Evolutionary conservation across 1,140 invertebrate genomes (phyloP).

Genomic region (Batillaria attramentaria): DNA sequence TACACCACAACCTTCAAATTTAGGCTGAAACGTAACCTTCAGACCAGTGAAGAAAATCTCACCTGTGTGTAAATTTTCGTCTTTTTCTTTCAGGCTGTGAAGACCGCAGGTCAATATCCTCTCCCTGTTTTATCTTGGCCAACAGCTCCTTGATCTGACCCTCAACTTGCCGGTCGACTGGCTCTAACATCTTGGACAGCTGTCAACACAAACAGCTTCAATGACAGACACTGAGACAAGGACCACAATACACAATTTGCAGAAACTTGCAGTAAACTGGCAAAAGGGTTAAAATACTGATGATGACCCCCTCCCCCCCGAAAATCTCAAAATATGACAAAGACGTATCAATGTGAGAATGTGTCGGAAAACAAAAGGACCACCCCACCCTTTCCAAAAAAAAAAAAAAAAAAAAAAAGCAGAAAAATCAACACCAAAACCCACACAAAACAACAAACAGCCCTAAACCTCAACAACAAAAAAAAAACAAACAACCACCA

Average conservation of each 20-base stretch:
- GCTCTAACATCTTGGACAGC: conserved; percentile 81
- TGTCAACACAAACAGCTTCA: conserved; percentile 64
- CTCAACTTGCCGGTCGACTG: conserved; percentile 78
- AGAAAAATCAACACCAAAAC: too few relatives aligned
- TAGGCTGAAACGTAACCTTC: neutral
- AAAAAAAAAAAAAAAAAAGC: too few relatives aligned
- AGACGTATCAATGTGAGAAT: neutral
- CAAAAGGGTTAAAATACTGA: neutral
- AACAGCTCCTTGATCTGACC: conserved; percentile 77
- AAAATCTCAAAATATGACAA: neutral
- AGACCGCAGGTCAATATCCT: conserved; percentile 44
- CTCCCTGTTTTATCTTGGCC: conserved; percentile 55
- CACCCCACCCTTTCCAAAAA: too few relatives aligned
- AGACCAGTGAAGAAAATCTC: neutral
- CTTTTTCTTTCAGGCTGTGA: neutral
- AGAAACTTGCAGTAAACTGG: too few relatives aligned
- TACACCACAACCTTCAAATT: neutral
- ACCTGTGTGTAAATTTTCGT: neutral
- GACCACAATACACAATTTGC: too few relatives aligned
- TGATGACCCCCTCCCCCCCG: neutral
- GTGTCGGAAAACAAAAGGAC: too few relatives aligned
- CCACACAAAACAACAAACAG: conserved; percentile 1
- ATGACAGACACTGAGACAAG: too few relatives aligned
- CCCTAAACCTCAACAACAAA: neutral
- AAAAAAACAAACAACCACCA: neutral